Conservation (phyloP, 1,140 invertebrate species). For the Zaprionus nigranus region DNA sequence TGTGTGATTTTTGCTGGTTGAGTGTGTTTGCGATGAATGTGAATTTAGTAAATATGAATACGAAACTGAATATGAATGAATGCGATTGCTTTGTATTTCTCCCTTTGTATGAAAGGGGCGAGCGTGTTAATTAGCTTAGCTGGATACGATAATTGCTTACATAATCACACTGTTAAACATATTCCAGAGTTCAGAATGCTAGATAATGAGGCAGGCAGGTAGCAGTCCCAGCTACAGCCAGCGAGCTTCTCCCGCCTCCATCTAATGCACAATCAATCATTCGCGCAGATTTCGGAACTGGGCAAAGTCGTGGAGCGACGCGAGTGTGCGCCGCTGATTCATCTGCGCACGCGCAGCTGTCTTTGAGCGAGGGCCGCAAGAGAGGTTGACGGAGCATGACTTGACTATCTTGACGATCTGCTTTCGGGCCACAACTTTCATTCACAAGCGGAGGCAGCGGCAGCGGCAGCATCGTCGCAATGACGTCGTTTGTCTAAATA, state of each 20-base stretch:
- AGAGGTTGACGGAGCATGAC: constrained; percentile 56
- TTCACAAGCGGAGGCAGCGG: constrained; percentile 56
- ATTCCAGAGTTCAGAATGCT: constrained; percentile 24
- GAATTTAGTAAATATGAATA: constrained; percentile 42
- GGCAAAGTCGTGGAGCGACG: constrained; percentile 18
- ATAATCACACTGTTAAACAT: constrained; percentile 7
- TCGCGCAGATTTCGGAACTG: background rate
- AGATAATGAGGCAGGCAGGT: background rate
- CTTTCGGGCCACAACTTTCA: constrained; percentile 63
- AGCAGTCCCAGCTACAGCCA: background rate
- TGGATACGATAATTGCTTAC: constrained; percentile 19
- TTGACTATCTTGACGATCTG: constrained; percentile 42
- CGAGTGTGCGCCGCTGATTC: constrained; percentile 44
- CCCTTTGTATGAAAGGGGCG: background rate
- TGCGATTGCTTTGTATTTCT: constrained; percentile 30
- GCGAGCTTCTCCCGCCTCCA: constrained; percentile 1
- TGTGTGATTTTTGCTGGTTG: constrained; percentile 5
- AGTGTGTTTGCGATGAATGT: constrained; percentile 10
- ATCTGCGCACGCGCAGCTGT: constrained; percentile 60
- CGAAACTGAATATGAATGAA: constrained; percentile 43
- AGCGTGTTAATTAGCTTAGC: constrained; percentile 9
- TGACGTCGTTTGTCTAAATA: constrained; percentile 77
- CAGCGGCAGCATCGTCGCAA: constrained; percentile 16
- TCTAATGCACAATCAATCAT: constrained; percentile 33
- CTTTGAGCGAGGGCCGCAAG: constrained; percentile 52